phyloP scores from a whole-genome alignment of 1,140 invertebrate species.

The Dolichoris vasculosae region DNA sequence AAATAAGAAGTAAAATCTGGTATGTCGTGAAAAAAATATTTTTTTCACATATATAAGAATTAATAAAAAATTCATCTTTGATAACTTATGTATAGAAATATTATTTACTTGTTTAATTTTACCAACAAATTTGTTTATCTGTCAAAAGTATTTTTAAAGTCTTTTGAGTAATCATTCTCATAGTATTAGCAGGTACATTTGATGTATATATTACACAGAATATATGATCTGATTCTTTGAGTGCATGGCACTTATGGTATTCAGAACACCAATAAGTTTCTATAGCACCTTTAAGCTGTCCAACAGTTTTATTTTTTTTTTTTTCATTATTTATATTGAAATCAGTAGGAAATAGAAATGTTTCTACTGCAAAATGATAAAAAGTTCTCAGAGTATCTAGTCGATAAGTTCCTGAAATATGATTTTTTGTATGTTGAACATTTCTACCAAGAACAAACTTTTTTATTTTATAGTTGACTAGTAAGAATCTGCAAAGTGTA shows the following conservation, averaged over 20 bases:
- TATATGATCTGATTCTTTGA: conserved; percentile 78
- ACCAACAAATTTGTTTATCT: conserved; percentile 77
- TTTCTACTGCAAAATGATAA: conserved; percentile 79
- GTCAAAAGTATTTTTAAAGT: conserved; percentile 73
- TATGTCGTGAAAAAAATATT: conserved; percentile 27
- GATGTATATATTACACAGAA: conserved; percentile 82
- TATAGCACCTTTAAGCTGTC: conserved; percentile 66
- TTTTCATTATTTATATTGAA: conserved; percentile 42
- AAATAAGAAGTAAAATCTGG: not conserved
- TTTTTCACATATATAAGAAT: conserved; percentile 23
- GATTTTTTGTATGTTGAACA: conserved; percentile 74
- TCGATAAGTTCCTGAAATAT: conserved; percentile 77
- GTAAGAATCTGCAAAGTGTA: conserved; percentile 77
- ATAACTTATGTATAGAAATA: conserved; percentile 25
- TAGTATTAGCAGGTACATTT: conserved; percentile 80
- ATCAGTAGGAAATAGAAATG: conserved; percentile 61
- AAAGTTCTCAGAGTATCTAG: conserved; percentile 83
- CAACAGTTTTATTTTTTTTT: conserved; percentile 35
- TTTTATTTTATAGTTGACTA: conserved; percentile 79
- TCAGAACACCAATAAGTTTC: conserved; percentile 90
- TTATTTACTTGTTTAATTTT: conserved; percentile 45
- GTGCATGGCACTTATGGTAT: conserved; percentile 88
- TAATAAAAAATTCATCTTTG: conserved; percentile 34
- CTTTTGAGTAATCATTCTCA: conserved; percentile 76
- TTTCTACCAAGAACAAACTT: conserved; percentile 83